Percentiles rank a stretch among this genome's conserved stretches.
phyloP scores from a whole-genome alignment of 1,140 invertebrate genomes.

The Spodoptera frugiperda region DNA sequence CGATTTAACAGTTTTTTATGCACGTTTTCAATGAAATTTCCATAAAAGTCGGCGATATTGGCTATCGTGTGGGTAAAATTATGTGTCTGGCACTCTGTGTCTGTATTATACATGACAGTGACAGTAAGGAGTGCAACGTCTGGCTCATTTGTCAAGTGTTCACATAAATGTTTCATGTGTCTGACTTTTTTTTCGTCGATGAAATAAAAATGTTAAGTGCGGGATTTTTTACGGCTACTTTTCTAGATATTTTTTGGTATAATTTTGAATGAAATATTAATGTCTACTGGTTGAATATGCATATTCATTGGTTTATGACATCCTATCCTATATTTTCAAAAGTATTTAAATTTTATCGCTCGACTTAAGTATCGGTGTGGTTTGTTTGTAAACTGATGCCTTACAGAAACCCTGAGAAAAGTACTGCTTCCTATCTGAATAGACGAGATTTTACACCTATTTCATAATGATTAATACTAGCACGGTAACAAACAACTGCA shows the following conservation, averaged over 20 bases:
- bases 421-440: no score
- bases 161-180: conserved; percentile 70
- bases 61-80: conserved; percentile 51
- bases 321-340: no score
- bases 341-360: no score
- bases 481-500: no score
- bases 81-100: conserved; percentile 46
- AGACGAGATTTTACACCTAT: no score
- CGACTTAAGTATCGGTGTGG: no score
- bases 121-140: conserved; percentile 70
- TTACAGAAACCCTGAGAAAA: no score
- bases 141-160: conserved; percentile 69
- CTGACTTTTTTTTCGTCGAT: conserved; percentile 51
- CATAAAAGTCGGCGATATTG: conserved; percentile 56
- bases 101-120: conserved; percentile 61
- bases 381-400: no score
- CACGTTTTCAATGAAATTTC: conserved; percentile 59
- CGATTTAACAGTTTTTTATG: conserved; percentile 20
- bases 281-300: background rate
- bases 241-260: conserved; percentile 8
- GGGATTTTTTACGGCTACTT: conserved; percentile 9
- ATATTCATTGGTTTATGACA: no score
- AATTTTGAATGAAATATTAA: background rate
- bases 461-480: no score
- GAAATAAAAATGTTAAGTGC: conserved; percentile 41